Evolutionary conservation across 2,797 vertebrate genomes (phyloP), one percentile per base, ranked within the genome.

Genomic region (Enoplosus armatus): DNA sequence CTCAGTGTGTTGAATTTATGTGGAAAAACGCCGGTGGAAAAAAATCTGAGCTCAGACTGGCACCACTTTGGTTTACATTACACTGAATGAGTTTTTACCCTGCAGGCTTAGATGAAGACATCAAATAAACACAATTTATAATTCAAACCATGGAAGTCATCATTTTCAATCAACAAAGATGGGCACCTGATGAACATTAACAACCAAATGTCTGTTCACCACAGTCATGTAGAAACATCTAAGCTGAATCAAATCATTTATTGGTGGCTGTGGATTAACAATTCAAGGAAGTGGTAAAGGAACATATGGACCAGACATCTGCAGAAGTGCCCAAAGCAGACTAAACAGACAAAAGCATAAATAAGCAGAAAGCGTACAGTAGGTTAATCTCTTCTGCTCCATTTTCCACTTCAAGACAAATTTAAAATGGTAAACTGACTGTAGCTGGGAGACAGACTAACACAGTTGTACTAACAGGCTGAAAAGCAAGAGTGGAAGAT

Each of bases 1-100:
- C 59, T 24, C 22, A 18, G 58, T 75, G 26, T 68, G 64, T 35
- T 66, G 56, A 69, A 62, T 85, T 80, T 72, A 82, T 75, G 67
- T 72, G 63, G 72, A 86, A 81, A 88, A 75, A 8, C 41, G 43
- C 43, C 71, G 56, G 80, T 43, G 65, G 70, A 72, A 77, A 84
- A 76, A 2, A 81, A 63, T 66, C 62, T 56, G 45, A 35, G 58
- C 60, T 64, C 6, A 0, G 33, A 24, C 56, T 74, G 70, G 73
- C 64, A 80, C 20, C 58, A 26, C 54, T 63, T 54, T 35, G 53
- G 51, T 69, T 83, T 62, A 82, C 29, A 41, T 35, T 66, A 48
- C 43, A 31, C 54, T 51, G 39, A 58, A 74, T 26, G 20, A 50
- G 24, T 64, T 74, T 43, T 87, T 10, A 59, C 15, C 66, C 61